Evolutionary conservation across 2,113 vertebrate genomes (phyloP), one percentile per base, ranked within the genome.

Genomic region (Cricetomys ansorgei): DNA sequence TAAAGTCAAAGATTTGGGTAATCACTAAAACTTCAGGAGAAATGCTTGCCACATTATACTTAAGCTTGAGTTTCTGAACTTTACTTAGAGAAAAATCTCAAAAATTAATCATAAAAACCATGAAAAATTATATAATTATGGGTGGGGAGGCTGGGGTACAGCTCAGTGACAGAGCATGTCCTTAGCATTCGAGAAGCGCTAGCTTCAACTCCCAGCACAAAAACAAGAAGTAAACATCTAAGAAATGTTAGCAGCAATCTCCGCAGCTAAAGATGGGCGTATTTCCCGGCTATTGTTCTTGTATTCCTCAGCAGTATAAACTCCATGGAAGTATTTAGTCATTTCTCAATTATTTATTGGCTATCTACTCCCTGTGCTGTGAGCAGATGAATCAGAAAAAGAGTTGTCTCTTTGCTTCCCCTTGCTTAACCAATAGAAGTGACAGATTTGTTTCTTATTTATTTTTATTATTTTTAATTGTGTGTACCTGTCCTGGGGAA

Each of bases 171-270:
- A 62, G 40, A 87, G 31, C 4, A 5, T 29, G 7, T 64, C 6
- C 73, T 88, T 70, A 70, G 53, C 50, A 88, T 59, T 6, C 31
- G 3, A 3, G 21, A 59, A 40, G 19, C 21, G 2, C 29, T 55
- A 48, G 72, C 27, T 87, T 87, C 40, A 65, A 67, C 65, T 48
- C 59, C 10, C 37, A 92, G 34, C 2, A 62, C 55, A 64, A 25
- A 59, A 25, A 69, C 67, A 70, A 70, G n/a, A 95, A 86, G 40
- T 45, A 93, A 59, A 37, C 85, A 34, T 67, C 53, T 77, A 83
- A 96, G 48, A 88, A 94, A 96, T 16, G 90, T 70, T 70, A 93
- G 96, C 45, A 88, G 85, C 25, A 43, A 31, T 25, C 57, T 83
- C 15, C 0, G n/a, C 48, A 48, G 73, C 53, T 64, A 55, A 40